phyloP scores from a whole-genome alignment of 2,797 vertebrate genomes.

The Melanotaenia maccullochi region DNA sequence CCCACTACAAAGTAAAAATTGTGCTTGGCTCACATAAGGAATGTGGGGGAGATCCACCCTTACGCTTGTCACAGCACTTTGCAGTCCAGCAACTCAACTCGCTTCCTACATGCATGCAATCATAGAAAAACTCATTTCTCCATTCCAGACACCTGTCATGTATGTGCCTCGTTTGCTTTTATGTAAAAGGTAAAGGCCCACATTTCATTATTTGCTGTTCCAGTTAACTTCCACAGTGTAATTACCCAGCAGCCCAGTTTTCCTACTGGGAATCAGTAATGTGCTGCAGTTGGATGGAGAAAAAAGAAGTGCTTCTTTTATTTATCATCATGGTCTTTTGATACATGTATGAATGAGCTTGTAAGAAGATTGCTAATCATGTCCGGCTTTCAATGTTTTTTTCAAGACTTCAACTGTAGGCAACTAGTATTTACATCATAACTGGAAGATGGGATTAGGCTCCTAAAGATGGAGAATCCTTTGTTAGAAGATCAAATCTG shows the following conservation, averaged over 20 bases:
- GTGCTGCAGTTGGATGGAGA: slow-evolving; percentile 16
- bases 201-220: slow-evolving; percentile 21
- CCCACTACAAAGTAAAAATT: slow-evolving; percentile 26
- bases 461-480: neutral
- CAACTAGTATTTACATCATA: neutral
- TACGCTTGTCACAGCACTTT: slow-evolving; percentile 29
- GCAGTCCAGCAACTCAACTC: slow-evolving; percentile 17
- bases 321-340: neutral
- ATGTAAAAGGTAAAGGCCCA: slow-evolving; percentile 17
- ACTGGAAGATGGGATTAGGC: neutral
- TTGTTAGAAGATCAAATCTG: neutral
- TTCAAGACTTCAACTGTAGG: neutral
- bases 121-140: neutral
- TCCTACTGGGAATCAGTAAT: slow-evolving; percentile 23
- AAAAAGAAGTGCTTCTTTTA: neutral
- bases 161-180: neutral
- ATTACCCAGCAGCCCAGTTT: slow-evolving; percentile 4
- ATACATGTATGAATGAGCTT: slow-evolving; percentile 3
- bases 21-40: slow-evolving; percentile 21
- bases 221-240: slow-evolving; percentile 23
- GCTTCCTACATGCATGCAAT: neutral
- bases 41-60: slow-evolving; percentile 28
- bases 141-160: slow-evolving; percentile 1
- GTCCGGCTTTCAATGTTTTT: neutral
- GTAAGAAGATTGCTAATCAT: neutral